Percentiles rank a stretch among this genome's conserved stretches.
These are phyloP conservation scores for Momotus momota DNA, from an alignment of 2,797 vertebrate species.

Conservation along the genomic window DNA sequence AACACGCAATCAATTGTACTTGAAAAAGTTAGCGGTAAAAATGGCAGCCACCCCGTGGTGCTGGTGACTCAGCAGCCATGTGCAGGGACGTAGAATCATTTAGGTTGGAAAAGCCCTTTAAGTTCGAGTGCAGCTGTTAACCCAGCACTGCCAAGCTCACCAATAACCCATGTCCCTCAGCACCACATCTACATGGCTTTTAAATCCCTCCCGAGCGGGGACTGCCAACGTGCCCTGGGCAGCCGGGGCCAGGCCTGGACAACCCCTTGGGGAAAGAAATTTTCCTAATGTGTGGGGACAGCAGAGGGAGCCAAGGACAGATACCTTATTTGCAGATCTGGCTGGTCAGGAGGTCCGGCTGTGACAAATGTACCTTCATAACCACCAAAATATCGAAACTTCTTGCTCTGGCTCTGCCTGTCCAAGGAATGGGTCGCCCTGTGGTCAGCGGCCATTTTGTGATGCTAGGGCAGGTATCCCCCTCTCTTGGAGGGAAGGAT, in stretches of 20 bases:
- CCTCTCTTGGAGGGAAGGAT: background rate
- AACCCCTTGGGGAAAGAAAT: background rate
- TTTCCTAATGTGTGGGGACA: background rate
- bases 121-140: background rate
- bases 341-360: background rate
- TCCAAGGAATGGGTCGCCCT: background rate
- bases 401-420: rapidly evolving
- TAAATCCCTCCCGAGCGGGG: background rate
- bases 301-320: no score
- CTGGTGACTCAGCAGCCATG: rapidly evolving
- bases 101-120: background rate
- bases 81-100: background rate
- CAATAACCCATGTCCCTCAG: background rate
- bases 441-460: background rate
- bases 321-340: background rate
- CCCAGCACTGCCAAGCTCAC: background rate
- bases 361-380: rapidly evolving
- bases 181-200: background rate
- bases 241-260: background rate
- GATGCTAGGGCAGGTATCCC: rapidly evolving
- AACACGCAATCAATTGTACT: background rate
- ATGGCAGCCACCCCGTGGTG: background rate
- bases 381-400: rapidly evolving
- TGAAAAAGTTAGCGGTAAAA: background rate
- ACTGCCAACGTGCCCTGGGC: background rate